A percentile compares a stretch with the other conserved stretches of the same genome.
These are phyloP conservation scores for Tridacna gigas DNA, from an alignment of 2,888 invertebrate species.

Conservation along the genomic window DNA sequence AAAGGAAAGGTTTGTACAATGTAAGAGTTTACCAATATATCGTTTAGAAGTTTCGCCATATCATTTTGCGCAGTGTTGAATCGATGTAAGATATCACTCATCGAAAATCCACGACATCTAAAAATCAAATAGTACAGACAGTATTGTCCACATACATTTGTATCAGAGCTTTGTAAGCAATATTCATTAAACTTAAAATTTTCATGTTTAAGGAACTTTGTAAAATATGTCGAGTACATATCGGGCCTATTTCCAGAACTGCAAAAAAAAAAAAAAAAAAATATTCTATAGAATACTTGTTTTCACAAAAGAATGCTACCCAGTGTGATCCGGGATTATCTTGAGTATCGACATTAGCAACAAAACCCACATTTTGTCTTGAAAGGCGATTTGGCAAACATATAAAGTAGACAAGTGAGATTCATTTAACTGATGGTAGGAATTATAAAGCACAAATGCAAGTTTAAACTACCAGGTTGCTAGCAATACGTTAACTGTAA, in stretches of 20 bases:
- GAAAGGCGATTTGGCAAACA: neutral
- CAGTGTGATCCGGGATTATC: slow-evolving; percentile 6
- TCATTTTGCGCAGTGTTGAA: neutral
- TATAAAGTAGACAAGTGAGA: too few species aligned
- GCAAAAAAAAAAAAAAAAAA: too few species aligned
- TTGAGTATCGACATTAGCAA: slow-evolving; percentile 19
- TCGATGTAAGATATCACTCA: slow-evolving; percentile 16
- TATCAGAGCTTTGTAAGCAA: neutral
- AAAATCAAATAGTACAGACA: slow-evolving; percentile 1
- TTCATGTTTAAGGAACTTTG: neutral
- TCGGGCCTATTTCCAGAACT: neutral
- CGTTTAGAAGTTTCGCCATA: neutral
- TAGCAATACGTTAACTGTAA: too few species aligned
- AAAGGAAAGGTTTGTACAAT: neutral
- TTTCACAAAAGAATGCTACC: slow-evolving; percentile 3
- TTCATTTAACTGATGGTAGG: too few species aligned
- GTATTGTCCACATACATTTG: slow-evolving; percentile 1
- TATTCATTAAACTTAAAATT: neutral
- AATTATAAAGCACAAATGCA: too few species aligned
- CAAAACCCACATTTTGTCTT: slow-evolving; percentile 1
- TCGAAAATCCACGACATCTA: slow-evolving; percentile 5
- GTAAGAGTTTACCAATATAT: neutral
- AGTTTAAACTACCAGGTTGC: too few species aligned
- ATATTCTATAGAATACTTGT: neutral
- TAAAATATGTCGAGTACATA: neutral